Conservation (phyloP, 2,888 invertebrate species). For the Chalcosyrphus nemorum region DNA sequence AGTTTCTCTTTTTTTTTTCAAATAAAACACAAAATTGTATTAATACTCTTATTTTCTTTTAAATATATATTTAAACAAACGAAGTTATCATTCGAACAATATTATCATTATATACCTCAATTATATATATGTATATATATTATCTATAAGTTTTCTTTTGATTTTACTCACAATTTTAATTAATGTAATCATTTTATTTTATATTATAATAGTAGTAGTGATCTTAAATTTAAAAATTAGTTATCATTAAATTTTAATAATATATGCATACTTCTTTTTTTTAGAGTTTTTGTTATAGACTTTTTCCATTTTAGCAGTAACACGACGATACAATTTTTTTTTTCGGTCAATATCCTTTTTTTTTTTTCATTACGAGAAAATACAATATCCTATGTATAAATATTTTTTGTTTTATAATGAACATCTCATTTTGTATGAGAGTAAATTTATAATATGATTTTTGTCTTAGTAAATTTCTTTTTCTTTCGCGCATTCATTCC, state of each 20-base stretch:
- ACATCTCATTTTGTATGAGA: constrained; percentile 39
- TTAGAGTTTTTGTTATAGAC: not conserved
- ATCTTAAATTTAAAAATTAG: constrained; percentile 62
- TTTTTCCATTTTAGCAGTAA: constrained; percentile 49
- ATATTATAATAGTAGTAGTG: constrained; percentile 59
- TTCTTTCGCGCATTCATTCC: constrained; percentile 28
- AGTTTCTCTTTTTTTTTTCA: too few relatives aligned
- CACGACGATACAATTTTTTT: constrained; percentile 42
- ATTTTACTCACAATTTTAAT: constrained; percentile 60
- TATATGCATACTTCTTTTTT: constrained; percentile 46
- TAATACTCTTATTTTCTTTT: constrained; percentile 66
- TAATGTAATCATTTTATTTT: constrained; percentile 42
- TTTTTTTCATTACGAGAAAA: constrained; percentile 37
- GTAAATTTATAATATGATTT: not conserved
- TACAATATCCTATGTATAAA: too few relatives aligned
- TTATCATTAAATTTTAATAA: constrained; percentile 52
- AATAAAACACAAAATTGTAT: constrained; percentile 54
- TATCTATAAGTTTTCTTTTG: constrained; percentile 28
- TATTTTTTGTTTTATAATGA: constrained; percentile 5
- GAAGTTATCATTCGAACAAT: constrained; percentile 70
- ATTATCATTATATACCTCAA: constrained; percentile 62
- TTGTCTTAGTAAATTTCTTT: not conserved
- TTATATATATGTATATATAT: constrained; percentile 48
- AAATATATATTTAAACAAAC: constrained; percentile 70
- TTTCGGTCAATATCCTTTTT: constrained; percentile 30